Base-by-base conservation (phyloP, 2,113 vertebrate species). In the Callaeas wilsoni region DNA sequence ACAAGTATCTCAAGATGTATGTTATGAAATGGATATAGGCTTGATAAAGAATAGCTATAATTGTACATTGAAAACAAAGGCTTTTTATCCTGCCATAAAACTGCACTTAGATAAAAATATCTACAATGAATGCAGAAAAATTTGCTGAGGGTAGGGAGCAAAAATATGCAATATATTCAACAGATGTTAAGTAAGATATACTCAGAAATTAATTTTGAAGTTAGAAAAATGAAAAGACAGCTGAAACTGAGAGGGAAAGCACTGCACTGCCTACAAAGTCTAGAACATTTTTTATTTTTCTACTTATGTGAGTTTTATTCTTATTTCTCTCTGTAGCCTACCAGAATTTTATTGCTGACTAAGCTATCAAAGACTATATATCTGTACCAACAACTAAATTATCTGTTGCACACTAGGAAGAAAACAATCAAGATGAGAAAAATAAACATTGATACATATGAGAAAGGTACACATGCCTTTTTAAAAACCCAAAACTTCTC, bases 1-100 rank as follows among this genome's bases (percentile, higher is more conserved):
- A 56, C 42, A 87, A 94, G 73, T 84, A 95, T 75, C 91, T 94
- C 83, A 96, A 95, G 83, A 95, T 90, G 71, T 64, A 84, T 62
- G 32, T 84, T 95, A 88, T 88, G 75, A 96, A 95, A 92, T 74
- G 16, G 41, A 74, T 93, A 91, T 13, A 85, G 39, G 30, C 6
- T 94, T 33, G 63, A 57, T 75, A 83, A 77, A 84, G 41, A 81
- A 85, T 27, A 95, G 33, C 35, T 78, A 46, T 41, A 96, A 84
- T 32, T 63, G 55, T 68, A 91, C 33, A 83, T 32, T 69, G 65
- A 93, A 89, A 94, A 84, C 2, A 9, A 87, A 57, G 60, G 20
- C 18, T 68, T 87, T 94, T 90, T 95, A 82, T 81, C 67, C 18
- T 47, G 23, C 74, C 33, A 88, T 95, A 95, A 95, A 96, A 87